Evolutionary conservation across 2,797 vertebrate species (phyloP), one percentile per base, ranked within the genome.

Genomic region (Coccyzus lansbergi): DNA sequence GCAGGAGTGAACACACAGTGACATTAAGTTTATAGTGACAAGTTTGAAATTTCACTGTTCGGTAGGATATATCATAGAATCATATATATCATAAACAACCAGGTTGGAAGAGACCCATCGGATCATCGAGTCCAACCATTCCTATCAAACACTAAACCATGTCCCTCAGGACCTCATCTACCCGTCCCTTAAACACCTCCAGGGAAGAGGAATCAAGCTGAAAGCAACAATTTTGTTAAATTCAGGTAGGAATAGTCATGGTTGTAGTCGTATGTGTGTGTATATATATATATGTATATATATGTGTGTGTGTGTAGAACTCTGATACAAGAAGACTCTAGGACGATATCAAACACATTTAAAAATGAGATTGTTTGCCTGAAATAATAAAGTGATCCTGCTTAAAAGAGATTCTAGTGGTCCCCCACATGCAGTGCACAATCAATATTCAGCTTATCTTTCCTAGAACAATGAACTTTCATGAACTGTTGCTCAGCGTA

Each of bases 401-500:
- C 63, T 95, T 76, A 52, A 53, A 44, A 88, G 60, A 93, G 51
- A 78, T 95, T 95, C 64, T 92, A 72, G 90, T 70, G 59, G 72
- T 77, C 26, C 33, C 64, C 93, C 82, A 82, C 44, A 40, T 48
- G 12, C 59, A 6, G 14, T 75, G 72, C 86, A 60, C 17, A 53
- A 74, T 85, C 89, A 92, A 65, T 56, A n/a, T 90, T 92, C 68
- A 55, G 49, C 31, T 96, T 96, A 83, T 96, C 88, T 95, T 96
- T 95, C 86, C 75, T 92, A 96, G 79, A 97, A 96, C 92, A 97
- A 94, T 95, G 90, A 85, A 91, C 93, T 91, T 88, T 86, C 72
- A n/a, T 68, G 71, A 96, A 53, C 58, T 92, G 29, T 62, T 93
- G 59, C 86, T 92, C 25, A 77, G 92, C 92, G 70, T 86, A 74